Base-by-base conservation (phyloP, 1,140 invertebrate species). In the Drosophila pachea region DNA sequence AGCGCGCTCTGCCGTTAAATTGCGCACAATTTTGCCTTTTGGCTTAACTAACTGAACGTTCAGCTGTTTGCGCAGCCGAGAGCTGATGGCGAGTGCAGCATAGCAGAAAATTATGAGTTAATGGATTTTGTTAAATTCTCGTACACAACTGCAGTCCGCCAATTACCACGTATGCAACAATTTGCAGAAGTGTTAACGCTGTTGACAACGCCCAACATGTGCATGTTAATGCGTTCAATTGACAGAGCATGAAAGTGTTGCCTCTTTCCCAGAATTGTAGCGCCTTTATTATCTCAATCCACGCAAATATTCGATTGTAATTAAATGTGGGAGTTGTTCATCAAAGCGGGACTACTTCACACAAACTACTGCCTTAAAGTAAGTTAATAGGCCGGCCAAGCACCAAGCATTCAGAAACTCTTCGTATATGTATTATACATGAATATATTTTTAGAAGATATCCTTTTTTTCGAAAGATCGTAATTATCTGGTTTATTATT, bases 21-120 rank as follows among this genome's bases (percentile, higher is more conserved):
- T 86, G 81, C 81, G 74, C 66, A 84, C 76, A 76, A 86, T 86
- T 86, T 78, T 83, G 74, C 72, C 65, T 79, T 81, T 84, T 77
- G 67, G 74, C 76, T 83, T 86, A 81, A 84, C 79, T 81, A 86
- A 74, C 81, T 81, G 79, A 84, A 76, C 81, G 78, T 65, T 72
- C 73, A 74, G 59, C 40, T 63, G 65, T 62, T 73, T 73, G 55
- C 71, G 69, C 55, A 60, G 50, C 55, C 31, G 31, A 55, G 50
- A 40, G 43, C 60, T 48, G 52, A 69, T 72, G 68, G 68, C 63
- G 55, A 72, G 74, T 81, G 81, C 81, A 86, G 48, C 71, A 86
- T 77, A 86, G 70, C 81, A 86, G 81, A 86, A 86, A 86, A 86
- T 86, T 86, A 86, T 86, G 81, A 86, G 81, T 77, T 86, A 86